These are phyloP conservation scores for Nymphicus hollandicus DNA, from an alignment of 2,113 vertebrate genomes.

Conservation along the genomic window DNA sequence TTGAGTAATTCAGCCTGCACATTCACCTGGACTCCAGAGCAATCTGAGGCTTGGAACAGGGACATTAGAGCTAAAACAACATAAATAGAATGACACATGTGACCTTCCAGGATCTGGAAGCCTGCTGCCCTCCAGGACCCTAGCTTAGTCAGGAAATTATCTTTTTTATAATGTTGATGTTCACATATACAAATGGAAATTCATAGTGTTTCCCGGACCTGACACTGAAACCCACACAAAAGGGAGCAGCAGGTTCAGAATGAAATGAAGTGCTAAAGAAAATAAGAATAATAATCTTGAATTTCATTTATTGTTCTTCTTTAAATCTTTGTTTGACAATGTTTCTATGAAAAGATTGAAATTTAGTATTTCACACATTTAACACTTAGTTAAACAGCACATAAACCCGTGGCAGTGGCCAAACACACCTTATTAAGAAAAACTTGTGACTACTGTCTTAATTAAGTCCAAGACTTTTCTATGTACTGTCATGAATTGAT, in stretches of 20 bases:
- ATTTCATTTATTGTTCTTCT: neutral
- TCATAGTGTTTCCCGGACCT: neutral
- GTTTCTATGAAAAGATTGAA: neutral
- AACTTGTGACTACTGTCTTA: neutral
- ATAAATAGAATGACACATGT: neutral
- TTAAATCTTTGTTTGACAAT: neutral
- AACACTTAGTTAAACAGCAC: conserved; percentile 7
- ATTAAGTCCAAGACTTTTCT: neutral
- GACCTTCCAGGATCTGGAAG: neutral
- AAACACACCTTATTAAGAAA: neutral
- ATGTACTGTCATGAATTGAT: neutral
- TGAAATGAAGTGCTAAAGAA: neutral
- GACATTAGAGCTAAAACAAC: neutral
- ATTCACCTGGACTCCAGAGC: neutral
- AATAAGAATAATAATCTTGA: neutral
- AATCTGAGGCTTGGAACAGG: neutral
- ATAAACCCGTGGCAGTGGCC: neutral
- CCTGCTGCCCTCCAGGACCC: neutral
- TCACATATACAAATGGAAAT: neutral
- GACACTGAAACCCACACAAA: neutral
- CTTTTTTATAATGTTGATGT: neutral
- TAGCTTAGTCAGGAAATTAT: conserved; percentile 9
- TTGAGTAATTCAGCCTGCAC: neutral
- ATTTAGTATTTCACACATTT: neutral
- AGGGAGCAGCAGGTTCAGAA: neutral